Percentiles rank a stretch among this genome's conserved stretches.
Evolutionary conservation across 2,888 invertebrate genomes (phyloP).

Genomic region (Leptura quadrifasciata): DNA sequence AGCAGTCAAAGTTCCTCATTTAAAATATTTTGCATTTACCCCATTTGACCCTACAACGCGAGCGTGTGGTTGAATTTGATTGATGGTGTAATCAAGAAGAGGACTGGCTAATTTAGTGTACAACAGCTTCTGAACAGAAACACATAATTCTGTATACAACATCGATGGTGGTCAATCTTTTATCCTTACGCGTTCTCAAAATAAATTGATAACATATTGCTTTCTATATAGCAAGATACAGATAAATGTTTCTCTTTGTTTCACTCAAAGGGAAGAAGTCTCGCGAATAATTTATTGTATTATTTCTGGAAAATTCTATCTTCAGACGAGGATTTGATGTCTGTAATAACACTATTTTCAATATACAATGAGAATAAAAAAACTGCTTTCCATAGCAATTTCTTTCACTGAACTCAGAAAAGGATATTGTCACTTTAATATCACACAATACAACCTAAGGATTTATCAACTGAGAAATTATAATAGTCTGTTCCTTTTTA

Average conservation of each 20-base stretch:
- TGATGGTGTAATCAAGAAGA: constrained; percentile 68
- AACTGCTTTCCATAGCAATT: constrained; percentile 5
- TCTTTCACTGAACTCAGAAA: background rate
- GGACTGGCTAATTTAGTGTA: constrained; percentile 63
- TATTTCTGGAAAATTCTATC: constrained; percentile 46
- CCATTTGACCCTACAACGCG: constrained; percentile 45
- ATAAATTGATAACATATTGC: constrained; percentile 57
- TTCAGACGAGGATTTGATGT: constrained; percentile 38
- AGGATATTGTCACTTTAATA: background rate
- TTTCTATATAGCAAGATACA: constrained; percentile 50
- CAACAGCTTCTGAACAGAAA: constrained; percentile 63
- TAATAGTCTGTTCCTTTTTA: no score
- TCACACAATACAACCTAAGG: background rate
- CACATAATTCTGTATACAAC: constrained; percentile 62
- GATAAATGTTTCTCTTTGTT: constrained; percentile 55
- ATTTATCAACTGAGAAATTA: background rate
- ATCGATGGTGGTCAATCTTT: constrained; percentile 59
- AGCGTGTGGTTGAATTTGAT: constrained; percentile 68
- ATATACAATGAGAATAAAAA: constrained; percentile 28
- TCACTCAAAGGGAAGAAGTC: constrained; percentile 52
- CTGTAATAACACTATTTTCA: constrained; percentile 38
- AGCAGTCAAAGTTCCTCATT: constrained; percentile 24
- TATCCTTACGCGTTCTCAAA: constrained; percentile 53
- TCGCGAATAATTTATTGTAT: constrained; percentile 51
- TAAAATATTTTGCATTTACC: constrained; percentile 51